Base-by-base conservation (phyloP, 2,888 invertebrate species). In the Dynastes tityus region DNA sequence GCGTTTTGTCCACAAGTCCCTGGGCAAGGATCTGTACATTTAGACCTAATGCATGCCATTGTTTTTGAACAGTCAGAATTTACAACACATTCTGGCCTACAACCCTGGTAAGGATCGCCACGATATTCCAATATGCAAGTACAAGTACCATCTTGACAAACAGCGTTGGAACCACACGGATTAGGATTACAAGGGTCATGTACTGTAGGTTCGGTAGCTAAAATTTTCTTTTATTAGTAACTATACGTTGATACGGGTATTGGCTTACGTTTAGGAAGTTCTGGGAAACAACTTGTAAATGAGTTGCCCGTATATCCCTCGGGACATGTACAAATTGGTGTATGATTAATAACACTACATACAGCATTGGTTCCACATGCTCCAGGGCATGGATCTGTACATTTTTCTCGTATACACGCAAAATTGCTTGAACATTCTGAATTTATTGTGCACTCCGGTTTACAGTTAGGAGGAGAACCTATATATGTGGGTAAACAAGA, bases 21-120 rank as follows among this genome's bases (percentile, higher is more conserved):
- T n/a, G 92, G 92, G 84, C 97, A 97, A 4, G 97, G 96, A 88
- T 97, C 93, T n/a, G 91, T 89, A 85, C 97, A 97, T 88, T 95
- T 95, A 79, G 94, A 94, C 80, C 93, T 91, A 58, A 94, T 89
- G 85, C 97, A 97, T 16, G 96, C 94, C 85, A 92, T 93, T 85
- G 95, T 93, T 71, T 92, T 89, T 0, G 94, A 90, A 88, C 97
- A 97, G 85, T 96, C 96, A 0, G 93, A 91, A 86, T 94, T 96
- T 0, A 95, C 88, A 0, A 95, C 92, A 88, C 96, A 97, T 88
- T 96, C 95, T 0, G 96, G 96, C 82, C 95, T 91, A 86, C 96
- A 96, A 53, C 93, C 93, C 78, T 92, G 91, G 83, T 93, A 92
- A 0, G 96, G 95, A 89, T 95, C 94, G 37, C 96, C 96, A 79